Conservation (phyloP, 2,113 vertebrate genomes). For the Triplophysa rosa region DNA sequence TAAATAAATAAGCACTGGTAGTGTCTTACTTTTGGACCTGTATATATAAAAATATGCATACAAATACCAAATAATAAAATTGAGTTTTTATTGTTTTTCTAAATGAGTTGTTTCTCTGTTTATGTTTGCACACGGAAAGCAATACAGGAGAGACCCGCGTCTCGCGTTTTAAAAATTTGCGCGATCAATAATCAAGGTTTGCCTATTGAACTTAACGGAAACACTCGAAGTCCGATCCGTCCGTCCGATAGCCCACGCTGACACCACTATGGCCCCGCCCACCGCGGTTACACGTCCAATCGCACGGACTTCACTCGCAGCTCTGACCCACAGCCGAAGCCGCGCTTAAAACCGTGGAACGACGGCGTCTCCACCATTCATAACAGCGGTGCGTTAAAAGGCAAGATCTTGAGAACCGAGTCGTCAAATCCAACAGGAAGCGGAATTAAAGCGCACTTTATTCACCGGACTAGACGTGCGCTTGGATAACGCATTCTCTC, state of each 20-base stretch:
- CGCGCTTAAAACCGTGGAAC: conserved; percentile 33
- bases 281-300: conserved; percentile 23
- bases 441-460: conserved; percentile 18
- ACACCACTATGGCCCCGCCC: conserved; percentile 23
- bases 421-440: conserved; percentile 33
- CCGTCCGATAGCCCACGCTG: background rate
- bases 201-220: conserved; percentile 5
- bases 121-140: background rate
- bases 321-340: conserved; percentile 48
- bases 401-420: background rate
- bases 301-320: conserved; percentile 33
- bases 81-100: no score
- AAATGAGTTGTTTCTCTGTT: background rate
- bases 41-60: no score
- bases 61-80: no score
- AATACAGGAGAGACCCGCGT: background rate
- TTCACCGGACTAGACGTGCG: background rate
- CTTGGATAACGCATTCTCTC: conserved; percentile 9
- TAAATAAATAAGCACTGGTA: background rate
- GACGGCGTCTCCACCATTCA: conserved; percentile 2
- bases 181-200: conserved; percentile 19
- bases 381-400: conserved; percentile 2
- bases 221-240: background rate
- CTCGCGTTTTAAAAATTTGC: background rate
- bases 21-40: no score